Evolutionary conservation across 2,113 vertebrate genomes (phyloP), one percentile per base, ranked within the genome.

Genomic region (Globicephala melas): DNA sequence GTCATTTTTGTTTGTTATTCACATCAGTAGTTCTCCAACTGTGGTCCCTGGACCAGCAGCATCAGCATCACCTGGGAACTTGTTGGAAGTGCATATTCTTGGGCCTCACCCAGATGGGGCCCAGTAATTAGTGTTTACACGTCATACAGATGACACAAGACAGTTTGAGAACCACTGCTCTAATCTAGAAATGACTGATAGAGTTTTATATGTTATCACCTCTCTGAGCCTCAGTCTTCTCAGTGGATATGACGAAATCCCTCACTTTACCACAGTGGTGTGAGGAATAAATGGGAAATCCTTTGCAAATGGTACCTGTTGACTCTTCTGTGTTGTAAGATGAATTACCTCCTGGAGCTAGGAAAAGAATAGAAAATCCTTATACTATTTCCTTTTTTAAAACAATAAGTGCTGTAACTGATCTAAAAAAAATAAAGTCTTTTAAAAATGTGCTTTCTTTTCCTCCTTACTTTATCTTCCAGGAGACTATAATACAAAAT

Each of bases 371-470:
- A 80, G 36, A 90, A 77, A 87, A 26, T 89, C 41, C 20, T 63
- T 58, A 87, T 71, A 10, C 41, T 20, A 68, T 88, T 92, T 96
- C 47, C 47, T 80, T 94, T 80, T n/a, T 3, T 13, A 44, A 44
- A 44, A 1, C 26, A 87, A 81, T 63, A 3, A 55, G 55, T 73
- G 18, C 55, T 73, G 62, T 41, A 80, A 62, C 41, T 81, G n/a
- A 2, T 53, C 53, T 71, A 71, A 81, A 89, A 53, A 73, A 89
- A 55, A 80, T 80, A 23, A 14, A 87, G 38, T 60, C 15, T 87
- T 81, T 86, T 33, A 38, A 71, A 95, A 76, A 65, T 41, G 28
- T 74, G 36, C 20, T 95, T 85, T 90, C 84, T 94, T 96, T 55
- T 58, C 36, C 44, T 73, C 73, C 26, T 81, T 85, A 84, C 20